Conservation (phyloP, 2,113 vertebrate genomes). For the Lamprotornis superbus region DNA sequence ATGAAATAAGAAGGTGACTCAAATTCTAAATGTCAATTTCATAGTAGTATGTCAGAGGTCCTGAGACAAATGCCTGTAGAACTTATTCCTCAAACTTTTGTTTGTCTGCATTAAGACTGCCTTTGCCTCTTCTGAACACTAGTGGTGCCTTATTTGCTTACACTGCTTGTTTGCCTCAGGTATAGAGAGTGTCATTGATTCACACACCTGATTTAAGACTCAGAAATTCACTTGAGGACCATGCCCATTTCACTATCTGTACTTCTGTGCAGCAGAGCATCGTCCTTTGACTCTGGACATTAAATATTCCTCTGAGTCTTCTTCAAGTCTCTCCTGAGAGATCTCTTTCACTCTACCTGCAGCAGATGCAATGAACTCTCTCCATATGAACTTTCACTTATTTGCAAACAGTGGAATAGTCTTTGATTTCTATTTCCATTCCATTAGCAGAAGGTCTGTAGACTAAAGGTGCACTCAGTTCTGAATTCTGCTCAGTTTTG, state of each 20-base stretch:
- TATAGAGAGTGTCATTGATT: not conserved
- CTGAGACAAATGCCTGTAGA: not conserved
- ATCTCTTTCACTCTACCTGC: not conserved
- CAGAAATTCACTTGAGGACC: not conserved
- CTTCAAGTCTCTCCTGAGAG: not conserved
- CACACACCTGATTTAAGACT: not conserved
- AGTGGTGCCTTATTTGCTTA: not conserved
- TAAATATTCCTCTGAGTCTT: not conserved
- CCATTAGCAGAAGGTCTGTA: not conserved
- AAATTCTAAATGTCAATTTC: not conserved
- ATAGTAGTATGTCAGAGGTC: not conserved
- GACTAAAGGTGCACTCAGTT: not conserved
- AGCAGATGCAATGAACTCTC: not conserved
- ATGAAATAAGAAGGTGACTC: not conserved
- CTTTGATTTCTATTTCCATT: not conserved
- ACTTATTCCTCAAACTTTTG: not conserved
- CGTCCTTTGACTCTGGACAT: not conserved
- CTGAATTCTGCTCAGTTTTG: not conserved
- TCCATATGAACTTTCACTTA: not conserved
- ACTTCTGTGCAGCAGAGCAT: not conserved
- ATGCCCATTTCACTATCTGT: fast-evolving
- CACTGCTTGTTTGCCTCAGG: not conserved
- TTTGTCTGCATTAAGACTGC: not conserved
- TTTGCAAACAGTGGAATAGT: not conserved
- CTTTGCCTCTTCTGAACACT: not conserved